Conservation (phyloP, 2,888 invertebrate genomes). For the Cabera pusaria region DNA sequence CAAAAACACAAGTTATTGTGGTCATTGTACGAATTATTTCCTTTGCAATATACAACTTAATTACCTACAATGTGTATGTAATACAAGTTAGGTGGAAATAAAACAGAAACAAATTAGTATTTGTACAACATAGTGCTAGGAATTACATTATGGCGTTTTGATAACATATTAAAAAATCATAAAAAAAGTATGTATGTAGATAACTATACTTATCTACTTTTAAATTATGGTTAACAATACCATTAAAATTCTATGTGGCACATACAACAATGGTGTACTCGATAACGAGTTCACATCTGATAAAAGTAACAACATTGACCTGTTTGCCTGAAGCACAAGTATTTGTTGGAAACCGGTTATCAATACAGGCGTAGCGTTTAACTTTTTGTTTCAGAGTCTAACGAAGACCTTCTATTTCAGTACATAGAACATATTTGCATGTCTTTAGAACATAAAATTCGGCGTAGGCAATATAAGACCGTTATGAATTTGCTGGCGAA, state of each 20-base stretch:
- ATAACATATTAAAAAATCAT: not conserved
- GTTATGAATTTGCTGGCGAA: not conserved
- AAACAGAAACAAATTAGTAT: no score
- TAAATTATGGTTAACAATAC: constrained; percentile 11
- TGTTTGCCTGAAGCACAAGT: constrained; percentile 8
- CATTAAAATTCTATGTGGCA: no score
- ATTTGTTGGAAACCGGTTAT: constrained; percentile 1
- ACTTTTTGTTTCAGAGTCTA: not conserved
- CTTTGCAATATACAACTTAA: no score
- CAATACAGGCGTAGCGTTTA: constrained; percentile 1
- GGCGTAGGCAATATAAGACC: no score
- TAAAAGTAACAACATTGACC: constrained; percentile 29
- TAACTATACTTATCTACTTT: constrained; percentile 5
- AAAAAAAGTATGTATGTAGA: not conserved
- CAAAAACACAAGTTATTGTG: constrained; percentile 14
- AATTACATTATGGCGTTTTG: no score
- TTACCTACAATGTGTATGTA: no score
- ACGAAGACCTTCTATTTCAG: no score
- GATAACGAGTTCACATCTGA: constrained; percentile 30
- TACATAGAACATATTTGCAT: constrained; percentile 4
- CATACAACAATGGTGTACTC: constrained; percentile 19
- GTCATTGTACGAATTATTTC: constrained; percentile 16
- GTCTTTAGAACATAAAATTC: not conserved
- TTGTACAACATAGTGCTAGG: no score
- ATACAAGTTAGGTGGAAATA: no score